phyloP scores from a whole-genome alignment of 2,888 invertebrate species.

The Pseudococcus viburni region DNA sequence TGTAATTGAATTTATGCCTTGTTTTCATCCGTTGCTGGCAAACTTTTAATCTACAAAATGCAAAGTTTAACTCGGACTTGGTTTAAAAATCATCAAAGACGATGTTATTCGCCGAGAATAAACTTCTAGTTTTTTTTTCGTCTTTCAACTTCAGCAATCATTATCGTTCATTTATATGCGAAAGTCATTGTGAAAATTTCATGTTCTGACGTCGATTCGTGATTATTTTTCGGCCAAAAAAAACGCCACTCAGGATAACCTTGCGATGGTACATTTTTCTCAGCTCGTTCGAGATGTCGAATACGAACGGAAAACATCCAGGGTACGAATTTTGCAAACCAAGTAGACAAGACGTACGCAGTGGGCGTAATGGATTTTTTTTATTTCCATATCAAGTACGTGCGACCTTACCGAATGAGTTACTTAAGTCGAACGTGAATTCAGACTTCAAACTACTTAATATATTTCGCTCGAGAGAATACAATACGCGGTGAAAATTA shows the following conservation, averaged over 20 bases:
- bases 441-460: background rate
- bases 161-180: slow-evolving; percentile 6
- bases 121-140: background rate
- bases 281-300: background rate
- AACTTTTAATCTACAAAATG: background rate
- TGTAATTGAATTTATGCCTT: slow-evolving; percentile 3
- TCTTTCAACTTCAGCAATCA: background rate
- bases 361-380: slow-evolving; percentile 14
- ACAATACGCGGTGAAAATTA: background rate
- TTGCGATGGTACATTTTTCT: background rate
- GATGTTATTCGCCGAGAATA: background rate
- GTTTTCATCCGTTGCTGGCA: background rate
- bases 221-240: background rate
- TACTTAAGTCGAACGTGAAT: slow-evolving; percentile 17
- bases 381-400: slow-evolving; percentile 11
- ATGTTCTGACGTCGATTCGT: background rate
- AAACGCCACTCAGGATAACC: background rate
- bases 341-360: background rate
- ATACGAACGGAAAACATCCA: background rate
- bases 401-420: background rate
- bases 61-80: background rate
- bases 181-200: background rate
- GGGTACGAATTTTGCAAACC: background rate
- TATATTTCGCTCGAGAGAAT: slow-evolving; percentile 10
- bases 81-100: background rate